Base-by-base conservation (phyloP, 2,113 vertebrate genomes). In the Boulengeromyrus knoepffleri region DNA sequence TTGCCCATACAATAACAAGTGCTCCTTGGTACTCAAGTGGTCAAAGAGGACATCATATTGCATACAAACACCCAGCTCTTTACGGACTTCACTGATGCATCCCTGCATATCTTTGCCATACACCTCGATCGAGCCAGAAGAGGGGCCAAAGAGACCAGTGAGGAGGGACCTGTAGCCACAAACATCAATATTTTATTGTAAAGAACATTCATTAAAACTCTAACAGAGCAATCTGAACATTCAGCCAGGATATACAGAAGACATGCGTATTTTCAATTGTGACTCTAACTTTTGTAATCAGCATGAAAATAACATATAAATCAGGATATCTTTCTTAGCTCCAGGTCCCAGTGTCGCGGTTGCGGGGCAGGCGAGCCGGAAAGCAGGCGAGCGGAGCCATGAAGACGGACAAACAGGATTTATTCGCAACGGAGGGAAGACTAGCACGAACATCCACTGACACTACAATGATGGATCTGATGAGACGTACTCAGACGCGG, bases 21-120 rank as follows among this genome's bases (percentile, higher is more conserved):
- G 99, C 45, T 99, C 99, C 90, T 98, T 97, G 15, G 97, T 95
- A 52, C 98, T 99, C 91, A 99, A 97, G 91, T 99, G 97, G 90
- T 97, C 96, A 90, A 99, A 99, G 88, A 98, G 95, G 89, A 99
- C 98, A 0, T 99, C 96, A 1, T 99, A 98, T 90, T 99, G 99
- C 98, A 99, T 99, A 92, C 99, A 99, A 88, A 99, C 97, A 0
- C 99, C 98, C 92, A 99, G 96, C 83, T 96, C 97, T 92, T 95
- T 97, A 88, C 97, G 96, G 21, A 98, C 92, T 0, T 94, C 94
- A 5, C 97, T 94, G 0, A 97, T 95, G 90, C 97, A 95, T 39
- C 91, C 93, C 92, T 96, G 96, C 95, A 97, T 98, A 91, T 99
- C 97, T 93, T 95, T 97, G 31, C 97, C 98, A 5, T 98, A 98